phyloP scores from a whole-genome alignment of 2,113 vertebrate species.

The Ictidomys tridecemlineatus region DNA sequence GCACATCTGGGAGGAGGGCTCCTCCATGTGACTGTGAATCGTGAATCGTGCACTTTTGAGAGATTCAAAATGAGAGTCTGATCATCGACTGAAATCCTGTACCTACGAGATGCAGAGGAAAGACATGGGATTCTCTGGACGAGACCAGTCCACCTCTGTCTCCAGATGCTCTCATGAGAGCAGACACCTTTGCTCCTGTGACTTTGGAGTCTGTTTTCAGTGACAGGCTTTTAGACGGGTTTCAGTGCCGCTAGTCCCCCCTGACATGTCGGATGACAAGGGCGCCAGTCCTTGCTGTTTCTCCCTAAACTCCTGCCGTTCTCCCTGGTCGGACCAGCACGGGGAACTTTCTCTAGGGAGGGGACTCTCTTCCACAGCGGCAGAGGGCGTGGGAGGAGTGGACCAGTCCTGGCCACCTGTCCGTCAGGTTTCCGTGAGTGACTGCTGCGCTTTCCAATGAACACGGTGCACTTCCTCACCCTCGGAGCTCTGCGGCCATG shows the following conservation, averaged over 20 bases:
- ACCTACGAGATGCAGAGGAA: not conserved
- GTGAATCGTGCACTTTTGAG: not conserved
- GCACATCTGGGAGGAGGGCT: not conserved
- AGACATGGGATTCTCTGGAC: not conserved
- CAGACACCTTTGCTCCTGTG: conserved; percentile 10
- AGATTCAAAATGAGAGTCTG: not conserved
- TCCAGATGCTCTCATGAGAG: conserved; percentile 38
- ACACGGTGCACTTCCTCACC: too few species aligned
- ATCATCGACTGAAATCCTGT: not conserved
- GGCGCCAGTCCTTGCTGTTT: not conserved
- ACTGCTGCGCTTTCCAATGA: not conserved
- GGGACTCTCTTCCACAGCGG: not conserved
- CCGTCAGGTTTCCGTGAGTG: not conserved
- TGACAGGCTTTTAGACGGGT: not conserved
- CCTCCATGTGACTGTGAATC: not conserved
- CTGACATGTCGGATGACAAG: not conserved
- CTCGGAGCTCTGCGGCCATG: too few species aligned
- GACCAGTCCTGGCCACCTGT: not conserved
- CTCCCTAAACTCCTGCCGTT: conserved; percentile 39
- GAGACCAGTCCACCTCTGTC: not conserved
- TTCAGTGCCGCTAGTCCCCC: conserved; percentile 62
- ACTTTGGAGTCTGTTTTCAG: conserved; percentile 64
- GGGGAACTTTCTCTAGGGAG: conserved; percentile 12
- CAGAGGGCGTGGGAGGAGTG: not conserved
- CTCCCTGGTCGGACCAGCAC: conserved; percentile 3